phyloP scores from a whole-genome alignment of 2,113 vertebrate genomes.

The Monopterus albus region DNA sequence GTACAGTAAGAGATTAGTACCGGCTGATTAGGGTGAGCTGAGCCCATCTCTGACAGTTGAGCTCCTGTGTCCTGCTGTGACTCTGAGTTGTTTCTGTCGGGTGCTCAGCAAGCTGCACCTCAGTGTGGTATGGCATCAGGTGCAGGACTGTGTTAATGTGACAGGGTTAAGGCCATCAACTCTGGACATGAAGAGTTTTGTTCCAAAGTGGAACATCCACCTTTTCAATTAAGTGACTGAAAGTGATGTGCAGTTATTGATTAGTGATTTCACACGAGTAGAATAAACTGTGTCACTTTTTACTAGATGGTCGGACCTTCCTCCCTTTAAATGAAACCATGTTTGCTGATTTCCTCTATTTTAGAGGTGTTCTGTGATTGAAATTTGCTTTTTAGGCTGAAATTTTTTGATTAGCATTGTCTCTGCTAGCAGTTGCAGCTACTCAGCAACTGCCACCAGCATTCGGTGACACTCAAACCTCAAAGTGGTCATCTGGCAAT shows the following conservation, averaged over 20 bases:
- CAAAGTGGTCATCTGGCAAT: constrained; percentile 55
- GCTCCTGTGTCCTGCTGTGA: constrained; percentile 14
- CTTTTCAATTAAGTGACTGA: constrained; percentile 48
- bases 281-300: constrained; percentile 20
- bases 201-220: constrained; percentile 51
- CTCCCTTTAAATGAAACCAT: constrained; percentile 8
- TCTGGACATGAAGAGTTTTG: constrained; percentile 37
- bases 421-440: constrained; percentile 5
- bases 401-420: constrained; percentile 2
- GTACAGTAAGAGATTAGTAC: too few species aligned
- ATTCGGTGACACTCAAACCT: constrained; percentile 48
- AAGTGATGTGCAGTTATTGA: constrained; percentile 19
- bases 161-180: constrained; percentile 48
- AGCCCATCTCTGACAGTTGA: constrained; percentile 27
- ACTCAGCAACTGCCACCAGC: constrained; percentile 40
- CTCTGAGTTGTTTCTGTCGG: background rate
- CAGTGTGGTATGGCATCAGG: background rate
- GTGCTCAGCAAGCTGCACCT: constrained; percentile 6
- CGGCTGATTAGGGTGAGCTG: constrained; percentile 13
- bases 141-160: constrained; percentile 13
- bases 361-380: constrained; percentile 24
- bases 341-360: constrained; percentile 13
- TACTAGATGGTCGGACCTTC: constrained; percentile 8
- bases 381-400: background rate
- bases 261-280: constrained; percentile 27